Conservation (phyloP, 1,140 invertebrate genomes). For the Goniozus legneri region DNA sequence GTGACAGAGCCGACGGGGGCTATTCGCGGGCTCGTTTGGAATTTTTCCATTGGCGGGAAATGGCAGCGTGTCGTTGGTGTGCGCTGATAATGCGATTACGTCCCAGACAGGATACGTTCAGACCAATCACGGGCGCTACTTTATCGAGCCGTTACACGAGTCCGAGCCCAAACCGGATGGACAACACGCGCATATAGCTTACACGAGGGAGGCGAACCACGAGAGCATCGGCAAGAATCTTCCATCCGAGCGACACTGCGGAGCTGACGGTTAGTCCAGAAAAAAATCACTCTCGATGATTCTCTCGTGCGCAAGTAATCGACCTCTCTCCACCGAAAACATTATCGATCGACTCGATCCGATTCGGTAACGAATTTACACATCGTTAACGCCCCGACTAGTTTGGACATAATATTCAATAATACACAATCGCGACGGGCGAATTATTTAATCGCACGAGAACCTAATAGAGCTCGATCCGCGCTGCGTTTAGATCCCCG, state of each 20-base stretch:
- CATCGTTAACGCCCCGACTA: slow-evolving; percentile 1
- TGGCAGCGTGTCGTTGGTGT: too few species aligned
- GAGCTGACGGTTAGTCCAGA: slow-evolving; percentile 25
- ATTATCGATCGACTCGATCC: too few species aligned
- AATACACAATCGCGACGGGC: slow-evolving; percentile 12
- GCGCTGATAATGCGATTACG: slow-evolving; percentile 4
- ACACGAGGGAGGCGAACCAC: slow-evolving; percentile 43
- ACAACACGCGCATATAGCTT: slow-evolving; percentile 53
- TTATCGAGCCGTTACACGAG: slow-evolving; percentile 52
- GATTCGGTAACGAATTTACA: too few species aligned
- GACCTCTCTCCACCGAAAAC: too few species aligned
- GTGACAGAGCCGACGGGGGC: slow-evolving; percentile 6
- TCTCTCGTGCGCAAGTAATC: too few species aligned
- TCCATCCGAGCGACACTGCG: slow-evolving; percentile 23
- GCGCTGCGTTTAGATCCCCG: background rate
- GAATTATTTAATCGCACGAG: slow-evolving; percentile 12
- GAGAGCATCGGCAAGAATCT: too few species aligned
- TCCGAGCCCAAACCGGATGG: slow-evolving; percentile 45
- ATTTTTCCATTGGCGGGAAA: too few species aligned
- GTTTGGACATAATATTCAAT: slow-evolving; percentile 10
- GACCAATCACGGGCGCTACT: slow-evolving; percentile 48
- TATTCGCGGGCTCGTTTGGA: slow-evolving; percentile 5
- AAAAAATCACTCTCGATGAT: background rate
- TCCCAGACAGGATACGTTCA: slow-evolving; percentile 51
- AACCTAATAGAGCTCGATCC: slow-evolving; percentile 14